Evolutionary conservation across 2,113 vertebrate genomes (phyloP).

Genomic region (Megalops atlanticus): DNA sequence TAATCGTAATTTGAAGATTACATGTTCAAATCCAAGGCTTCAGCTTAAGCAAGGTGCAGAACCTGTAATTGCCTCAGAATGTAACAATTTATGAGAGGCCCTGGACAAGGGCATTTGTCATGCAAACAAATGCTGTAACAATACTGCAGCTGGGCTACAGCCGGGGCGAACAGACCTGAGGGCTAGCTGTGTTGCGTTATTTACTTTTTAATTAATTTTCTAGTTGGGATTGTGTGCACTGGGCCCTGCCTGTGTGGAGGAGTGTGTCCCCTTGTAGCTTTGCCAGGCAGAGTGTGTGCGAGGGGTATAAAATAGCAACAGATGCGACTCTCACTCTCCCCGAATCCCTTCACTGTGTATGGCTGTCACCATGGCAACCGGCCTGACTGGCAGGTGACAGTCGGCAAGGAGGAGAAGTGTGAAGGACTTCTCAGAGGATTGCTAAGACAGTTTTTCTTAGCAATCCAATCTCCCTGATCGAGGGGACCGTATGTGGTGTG

Average conservation of each 20-base stretch:
- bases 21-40: no score
- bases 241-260: conserved; percentile 10
- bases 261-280: background rate
- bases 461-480: background rate
- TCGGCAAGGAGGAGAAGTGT: background rate
- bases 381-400: conserved; percentile 23
- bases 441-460: background rate
- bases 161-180: background rate
- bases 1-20: no score
- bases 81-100: no score
- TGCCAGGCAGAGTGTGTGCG: background rate
- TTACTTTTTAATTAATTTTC: conserved; percentile 36
- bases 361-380: conserved; percentile 21
- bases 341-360: background rate
- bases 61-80: no score
- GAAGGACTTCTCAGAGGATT: background rate
- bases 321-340: background rate
- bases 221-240: conserved; percentile 17
- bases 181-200: conserved; percentile 12
- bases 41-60: no score
- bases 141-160: background rate
- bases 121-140: background rate
- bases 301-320: conserved; percentile 7
- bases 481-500: background rate
- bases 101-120: background rate